Evolutionary conservation across 2,113 vertebrate genomes (phyloP), one percentile per base, ranked within the genome.

Genomic region (Chaenocephalus aceratus): DNA sequence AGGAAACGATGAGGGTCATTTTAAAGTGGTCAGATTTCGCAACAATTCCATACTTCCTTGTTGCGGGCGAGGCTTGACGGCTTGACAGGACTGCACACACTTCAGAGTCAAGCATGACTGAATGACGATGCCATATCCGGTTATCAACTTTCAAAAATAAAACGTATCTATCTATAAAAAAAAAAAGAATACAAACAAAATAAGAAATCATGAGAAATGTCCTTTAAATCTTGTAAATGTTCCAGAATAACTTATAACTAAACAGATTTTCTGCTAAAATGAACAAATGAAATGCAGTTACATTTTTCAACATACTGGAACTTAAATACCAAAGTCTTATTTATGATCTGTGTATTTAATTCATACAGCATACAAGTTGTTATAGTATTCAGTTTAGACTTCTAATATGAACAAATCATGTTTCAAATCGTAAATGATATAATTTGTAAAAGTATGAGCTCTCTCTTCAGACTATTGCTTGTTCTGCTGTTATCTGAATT

Each of bases 61-160:
- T 83, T 64, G 70, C 73, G 82, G 90, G 91, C n/a, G 91, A 70
- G 90, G 92, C 72, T 64, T 79, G n/a, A 56, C 46, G 90, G 92
- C 72, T 64, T 79, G n/a, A 56, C 46, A 59, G n/a, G 23, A 14
- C 58, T 44, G 21, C 57, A 15, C 53, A 30, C 46, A n/a, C 62
- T 30, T 7, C 26, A 26, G 2, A 1, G 52, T 75, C 34, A 82
- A 74, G 54, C 0, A 0, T 0, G 45, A 34, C 26, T 21, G 2
- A 26, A 3, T 51, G 11, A 77, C 18, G 3, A 3, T 0, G 1
- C 14, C 13, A 53, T 23, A 80, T 86, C 82, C 53, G 18, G 54
- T 53, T 0, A 1, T 10, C 0, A 1, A 16, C 36, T 49, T 67
- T 82, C 77, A 83, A 65, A 30, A 88, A 85, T 73, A 77, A 82